Conservation (phyloP, 2,888 invertebrate species). For the Anaspis maculata region DNA sequence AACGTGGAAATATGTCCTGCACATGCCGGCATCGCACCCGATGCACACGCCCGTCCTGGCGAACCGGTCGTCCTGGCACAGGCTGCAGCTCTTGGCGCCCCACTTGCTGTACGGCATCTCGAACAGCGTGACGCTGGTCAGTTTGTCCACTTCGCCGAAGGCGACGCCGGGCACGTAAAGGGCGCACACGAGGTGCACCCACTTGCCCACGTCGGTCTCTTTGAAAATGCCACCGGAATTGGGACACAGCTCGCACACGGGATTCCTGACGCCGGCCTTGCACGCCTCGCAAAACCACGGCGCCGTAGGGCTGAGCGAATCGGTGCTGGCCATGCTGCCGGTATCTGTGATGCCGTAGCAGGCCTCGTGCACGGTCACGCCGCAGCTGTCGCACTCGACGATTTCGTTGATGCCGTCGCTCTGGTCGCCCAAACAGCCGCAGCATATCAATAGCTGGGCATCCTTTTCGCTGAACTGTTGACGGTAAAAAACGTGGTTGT, state of each 20-base stretch:
- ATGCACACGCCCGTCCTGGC: slow-evolving; percentile 93
- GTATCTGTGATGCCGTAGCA: slow-evolving; percentile 93
- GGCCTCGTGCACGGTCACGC: slow-evolving; percentile 93
- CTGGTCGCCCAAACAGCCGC: slow-evolving; percentile 86
- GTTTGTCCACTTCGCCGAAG: slow-evolving; percentile 88
- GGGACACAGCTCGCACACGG: slow-evolving; percentile 92
- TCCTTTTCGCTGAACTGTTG: slow-evolving; percentile 28
- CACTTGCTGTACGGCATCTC: slow-evolving; percentile 97
- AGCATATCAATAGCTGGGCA: slow-evolving; percentile 74
- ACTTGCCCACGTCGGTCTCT: slow-evolving; percentile 94
- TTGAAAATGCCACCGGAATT: slow-evolving; percentile 88
- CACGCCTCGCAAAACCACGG: slow-evolving; percentile 99
- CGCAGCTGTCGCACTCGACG: slow-evolving; percentile 95
- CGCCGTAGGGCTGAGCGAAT: slow-evolving; percentile 91
- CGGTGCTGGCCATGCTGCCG: slow-evolving; percentile 84
- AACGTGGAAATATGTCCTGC: slow-evolving; percentile 94
- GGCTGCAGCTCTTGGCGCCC: slow-evolving; percentile 86
- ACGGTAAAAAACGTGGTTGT: too few species aligned
- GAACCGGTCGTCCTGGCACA: slow-evolving; percentile 81
- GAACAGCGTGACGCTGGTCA: slow-evolving; percentile 88
- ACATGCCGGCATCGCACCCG: slow-evolving; percentile 97
- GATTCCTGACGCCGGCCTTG: slow-evolving; percentile 79
- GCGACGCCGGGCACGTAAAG: slow-evolving; percentile 95
- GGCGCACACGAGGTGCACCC: slow-evolving; percentile 96
- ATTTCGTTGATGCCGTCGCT: slow-evolving; percentile 94